Evolutionary conservation across 2,888 invertebrate species (phyloP).

Genomic region (Chydorus sphaericus): DNA sequence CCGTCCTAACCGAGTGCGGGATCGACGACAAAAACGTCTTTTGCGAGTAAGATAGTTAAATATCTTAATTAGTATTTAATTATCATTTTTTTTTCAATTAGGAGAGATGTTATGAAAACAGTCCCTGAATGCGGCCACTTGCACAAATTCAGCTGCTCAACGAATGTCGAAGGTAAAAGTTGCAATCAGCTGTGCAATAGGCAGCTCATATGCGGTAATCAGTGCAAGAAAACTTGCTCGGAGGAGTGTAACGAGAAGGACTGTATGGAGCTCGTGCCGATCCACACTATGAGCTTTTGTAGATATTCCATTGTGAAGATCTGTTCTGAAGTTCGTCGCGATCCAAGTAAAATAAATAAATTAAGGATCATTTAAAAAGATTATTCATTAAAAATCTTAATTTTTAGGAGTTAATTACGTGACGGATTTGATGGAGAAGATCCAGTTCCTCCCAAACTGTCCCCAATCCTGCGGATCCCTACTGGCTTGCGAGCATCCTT

Average conservation of each 20-base stretch:
- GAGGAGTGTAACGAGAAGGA: conserved; percentile 25
- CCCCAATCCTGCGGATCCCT: conserved; percentile 30
- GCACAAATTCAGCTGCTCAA: conserved; percentile 23
- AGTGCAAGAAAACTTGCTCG: conserved; percentile 31
- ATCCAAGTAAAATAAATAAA: too few species aligned
- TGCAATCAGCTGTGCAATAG: conserved; percentile 8
- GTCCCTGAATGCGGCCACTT: conserved; percentile 33
- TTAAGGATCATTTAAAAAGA: too few species aligned
- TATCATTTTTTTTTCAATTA: conserved; percentile 26
- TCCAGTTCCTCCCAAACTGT: conserved; percentile 28
- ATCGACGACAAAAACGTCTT: conserved; percentile 24
- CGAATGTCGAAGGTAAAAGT: not conserved
- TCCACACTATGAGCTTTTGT: not conserved
- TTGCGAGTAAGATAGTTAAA: conserved; percentile 25
- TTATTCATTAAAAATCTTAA: not conserved
- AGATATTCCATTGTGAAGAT: not conserved
- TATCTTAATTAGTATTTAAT: not conserved
- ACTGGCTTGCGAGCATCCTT: conserved; percentile 37
- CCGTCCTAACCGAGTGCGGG: conserved; percentile 28
- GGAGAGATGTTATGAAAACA: conserved; percentile 33
- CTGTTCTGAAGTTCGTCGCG: conserved; percentile 7
- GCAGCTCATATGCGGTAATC: conserved; percentile 36
- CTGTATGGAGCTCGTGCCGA: conserved; percentile 4
- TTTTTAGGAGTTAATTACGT: not conserved
- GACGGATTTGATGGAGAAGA: not conserved